A percentile compares a stretch with the other conserved stretches of the same genome.
Evolutionary conservation across 1,140 invertebrate genomes (phyloP).

Genomic region (Apis cerana): DNA sequence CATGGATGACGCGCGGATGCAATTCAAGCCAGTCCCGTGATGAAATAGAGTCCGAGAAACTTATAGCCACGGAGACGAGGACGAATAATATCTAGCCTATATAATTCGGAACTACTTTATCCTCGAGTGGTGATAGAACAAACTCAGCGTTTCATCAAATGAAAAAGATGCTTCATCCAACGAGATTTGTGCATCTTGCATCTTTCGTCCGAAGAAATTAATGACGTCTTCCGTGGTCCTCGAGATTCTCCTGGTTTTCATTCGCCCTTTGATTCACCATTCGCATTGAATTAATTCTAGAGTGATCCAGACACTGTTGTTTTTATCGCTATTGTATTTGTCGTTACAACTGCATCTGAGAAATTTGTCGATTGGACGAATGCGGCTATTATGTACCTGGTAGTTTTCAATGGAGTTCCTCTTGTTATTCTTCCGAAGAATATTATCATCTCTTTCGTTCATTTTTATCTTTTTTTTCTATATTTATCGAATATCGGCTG

Average conservation of each 20-base stretch:
- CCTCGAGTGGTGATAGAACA: conserved; percentile 39
- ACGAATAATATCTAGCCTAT: conserved; percentile 6
- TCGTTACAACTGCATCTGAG: not conserved
- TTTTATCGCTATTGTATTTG: not conserved
- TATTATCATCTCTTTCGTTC: conserved; percentile 12
- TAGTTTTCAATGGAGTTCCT: conserved; percentile 6
- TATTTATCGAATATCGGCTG: not conserved
- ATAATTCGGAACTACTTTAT: conserved; percentile 14
- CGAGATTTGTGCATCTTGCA: conserved; percentile 16
- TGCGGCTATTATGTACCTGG: not conserved
- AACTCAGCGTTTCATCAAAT: conserved; percentile 29
- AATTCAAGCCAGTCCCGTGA: not conserved
- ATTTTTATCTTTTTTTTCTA: not conserved
- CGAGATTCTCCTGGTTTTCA: not conserved
- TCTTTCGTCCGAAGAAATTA: conserved; percentile 21
- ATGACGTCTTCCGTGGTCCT: conserved; percentile 16
- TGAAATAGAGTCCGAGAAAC: not conserved
- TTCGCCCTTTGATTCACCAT: not conserved
- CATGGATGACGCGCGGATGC: not conserved
- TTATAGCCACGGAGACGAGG: not conserved
- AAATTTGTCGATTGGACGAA: conserved; percentile 32
- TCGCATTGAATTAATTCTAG: conserved; percentile 31
- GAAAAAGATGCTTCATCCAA: conserved; percentile 14
- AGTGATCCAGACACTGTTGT: not conserved
- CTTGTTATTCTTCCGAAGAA: not conserved